phyloP scores from a whole-genome alignment of 2,888 invertebrate species.

The Phania funesta region DNA sequence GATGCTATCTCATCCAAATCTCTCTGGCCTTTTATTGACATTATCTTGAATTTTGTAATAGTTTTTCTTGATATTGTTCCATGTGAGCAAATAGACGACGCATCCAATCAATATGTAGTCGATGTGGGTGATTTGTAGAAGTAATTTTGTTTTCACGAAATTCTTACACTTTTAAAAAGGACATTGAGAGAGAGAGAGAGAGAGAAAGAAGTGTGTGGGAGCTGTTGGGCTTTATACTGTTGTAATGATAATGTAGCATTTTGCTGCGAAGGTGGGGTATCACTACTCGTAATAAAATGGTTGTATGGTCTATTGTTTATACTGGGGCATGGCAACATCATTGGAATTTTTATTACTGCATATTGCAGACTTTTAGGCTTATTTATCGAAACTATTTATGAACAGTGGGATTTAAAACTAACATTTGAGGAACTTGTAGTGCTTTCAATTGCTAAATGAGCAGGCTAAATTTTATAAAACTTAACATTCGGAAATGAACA shows the following conservation, averaged over 20 bases:
- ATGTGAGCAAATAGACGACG: conserved; percentile 40
- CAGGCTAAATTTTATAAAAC: too few species aligned
- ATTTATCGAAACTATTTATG: conserved; percentile 8
- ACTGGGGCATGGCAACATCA: conserved; percentile 10
- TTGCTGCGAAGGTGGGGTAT: not conserved
- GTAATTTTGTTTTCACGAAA: conserved; percentile 43
- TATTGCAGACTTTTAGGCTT: conserved; percentile 63
- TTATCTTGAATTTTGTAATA: conserved; percentile 52
- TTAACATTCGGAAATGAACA: too few species aligned
- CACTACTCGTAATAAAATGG: not conserved
- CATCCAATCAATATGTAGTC: conserved; percentile 1
- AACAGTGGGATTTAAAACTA: conserved; percentile 32
- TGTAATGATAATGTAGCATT: conserved; percentile 13
- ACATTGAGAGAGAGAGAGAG: too few species aligned
- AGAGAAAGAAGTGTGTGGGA: too few species aligned
- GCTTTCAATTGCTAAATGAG: too few species aligned
- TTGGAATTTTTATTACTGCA: conserved; percentile 62
- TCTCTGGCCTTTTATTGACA: conserved; percentile 61
- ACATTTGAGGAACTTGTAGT: not conserved
- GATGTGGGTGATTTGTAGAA: conserved; percentile 60
- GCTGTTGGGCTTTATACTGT: too few species aligned
- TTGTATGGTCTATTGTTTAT: not conserved
- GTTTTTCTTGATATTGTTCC: conserved; percentile 17
- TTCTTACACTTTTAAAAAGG: conserved; percentile 36
- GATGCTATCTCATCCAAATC: conserved; percentile 20